These are phyloP conservation scores for Eueides isabella DNA, from an alignment of 1,140 invertebrate genomes.

Conservation along the genomic window DNA sequence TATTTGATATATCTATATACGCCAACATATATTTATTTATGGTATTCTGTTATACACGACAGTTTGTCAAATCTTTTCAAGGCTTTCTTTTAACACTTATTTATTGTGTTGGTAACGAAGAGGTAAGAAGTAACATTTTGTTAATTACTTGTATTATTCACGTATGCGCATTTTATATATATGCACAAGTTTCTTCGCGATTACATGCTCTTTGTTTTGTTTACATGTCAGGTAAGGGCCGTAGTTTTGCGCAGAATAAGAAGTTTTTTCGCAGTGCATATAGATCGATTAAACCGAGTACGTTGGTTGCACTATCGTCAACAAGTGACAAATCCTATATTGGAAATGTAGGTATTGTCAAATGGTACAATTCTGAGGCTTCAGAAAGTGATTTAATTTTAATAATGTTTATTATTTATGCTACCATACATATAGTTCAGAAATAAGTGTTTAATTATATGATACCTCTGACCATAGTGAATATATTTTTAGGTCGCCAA, in stretches of 20 bases:
- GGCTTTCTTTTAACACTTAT: conserved; percentile 92
- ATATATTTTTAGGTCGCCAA: not conserved
- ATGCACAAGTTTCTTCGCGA: no score
- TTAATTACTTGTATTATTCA: no score
- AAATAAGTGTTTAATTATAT: not conserved
- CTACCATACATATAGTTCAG: no score
- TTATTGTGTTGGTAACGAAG: conserved; percentile 94
- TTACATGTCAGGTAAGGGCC: not conserved
- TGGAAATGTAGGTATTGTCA: not conserved
- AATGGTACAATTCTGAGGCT: not conserved
- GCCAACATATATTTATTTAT: conserved; percentile 88
- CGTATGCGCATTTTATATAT: no score
- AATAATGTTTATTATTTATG: no score
- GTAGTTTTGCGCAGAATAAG: not conserved
- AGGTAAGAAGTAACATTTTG: conserved; percentile 84
- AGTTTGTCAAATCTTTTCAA: conserved; percentile 93
- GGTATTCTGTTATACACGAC: conserved; percentile 90
- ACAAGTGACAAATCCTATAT: not conserved
- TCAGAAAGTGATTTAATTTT: no score
- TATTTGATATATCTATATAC: conserved; percentile 86
- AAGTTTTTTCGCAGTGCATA: not conserved
- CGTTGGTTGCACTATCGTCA: not conserved
- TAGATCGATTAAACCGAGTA: not conserved
- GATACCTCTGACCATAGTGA: not conserved
- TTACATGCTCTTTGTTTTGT: no score